A percentile compares a stretch with the other conserved stretches of the same genome.
Conservation (phyloP, 2,113 vertebrate species). For the Andinoacara biseriatus region DNA sequence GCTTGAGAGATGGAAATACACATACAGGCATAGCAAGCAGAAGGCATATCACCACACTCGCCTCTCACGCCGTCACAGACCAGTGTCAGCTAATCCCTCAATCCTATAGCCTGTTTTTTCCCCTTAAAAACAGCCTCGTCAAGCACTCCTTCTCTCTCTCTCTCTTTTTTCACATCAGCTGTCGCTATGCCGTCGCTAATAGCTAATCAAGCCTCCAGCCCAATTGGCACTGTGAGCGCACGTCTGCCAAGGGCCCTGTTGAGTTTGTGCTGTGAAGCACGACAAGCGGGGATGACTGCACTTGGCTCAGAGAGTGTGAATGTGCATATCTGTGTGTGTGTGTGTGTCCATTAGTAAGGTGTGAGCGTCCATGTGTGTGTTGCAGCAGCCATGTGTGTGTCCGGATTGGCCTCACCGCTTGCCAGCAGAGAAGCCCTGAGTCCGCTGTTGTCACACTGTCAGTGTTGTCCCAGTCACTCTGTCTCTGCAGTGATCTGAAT, state of each 20-base stretch:
- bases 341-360: slow-evolving; percentile 21
- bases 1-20: slow-evolving; percentile 19
- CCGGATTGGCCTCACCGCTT: slow-evolving; percentile 22
- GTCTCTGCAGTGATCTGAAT: slow-evolving; percentile 56
- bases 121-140: slow-evolving; percentile 47
- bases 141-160: slow-evolving; percentile 27
- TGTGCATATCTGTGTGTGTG: slow-evolving; percentile 31
- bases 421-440: slow-evolving; percentile 60
- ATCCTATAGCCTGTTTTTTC: slow-evolving; percentile 15
- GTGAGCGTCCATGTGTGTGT: neutral
- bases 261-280: slow-evolving; percentile 59
- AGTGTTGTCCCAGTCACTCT: slow-evolving; percentile 47
- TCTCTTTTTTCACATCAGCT: slow-evolving; percentile 66
- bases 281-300: slow-evolving; percentile 65
- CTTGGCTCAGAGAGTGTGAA: slow-evolving; percentile 57
- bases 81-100: slow-evolving; percentile 62
- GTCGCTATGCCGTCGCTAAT: slow-evolving; percentile 72
- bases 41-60: slow-evolving; percentile 50
- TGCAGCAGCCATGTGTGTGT: slow-evolving; percentile 23
- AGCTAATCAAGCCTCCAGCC: slow-evolving; percentile 76
- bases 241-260: slow-evolving; percentile 59
- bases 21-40: slow-evolving; percentile 28
- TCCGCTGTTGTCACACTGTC: slow-evolving; percentile 63
- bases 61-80: slow-evolving; percentile 41
- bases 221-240: slow-evolving; percentile 60